Conservation (phyloP, 2,888 invertebrate species). For the Aricia artaxerxes region DNA sequence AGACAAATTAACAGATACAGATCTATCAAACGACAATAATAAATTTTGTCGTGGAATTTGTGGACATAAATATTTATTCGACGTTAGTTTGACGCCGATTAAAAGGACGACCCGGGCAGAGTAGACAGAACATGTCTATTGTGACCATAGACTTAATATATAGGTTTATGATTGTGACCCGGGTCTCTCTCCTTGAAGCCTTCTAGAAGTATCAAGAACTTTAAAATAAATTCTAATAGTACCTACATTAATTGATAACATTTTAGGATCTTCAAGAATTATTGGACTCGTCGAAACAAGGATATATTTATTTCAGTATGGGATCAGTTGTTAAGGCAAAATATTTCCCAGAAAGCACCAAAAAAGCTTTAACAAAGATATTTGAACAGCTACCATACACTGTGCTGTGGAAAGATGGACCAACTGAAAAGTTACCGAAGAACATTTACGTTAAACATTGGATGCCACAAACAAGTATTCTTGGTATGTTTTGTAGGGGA, state of each 20-base stretch:
- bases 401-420: constrained; percentile 6
- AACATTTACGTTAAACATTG: neutral
- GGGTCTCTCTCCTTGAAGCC: neutral
- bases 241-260: neutral
- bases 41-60: too few species aligned
- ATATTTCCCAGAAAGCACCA: neutral
- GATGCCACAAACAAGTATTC: constrained; percentile 16
- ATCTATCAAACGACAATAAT: too few species aligned
- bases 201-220: neutral
- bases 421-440: neutral
- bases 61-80: too few species aligned
- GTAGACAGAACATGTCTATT: too few species aligned
- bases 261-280: constrained; percentile 9
- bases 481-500: neutral
- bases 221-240: neutral
- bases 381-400: neutral
- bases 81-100: neutral
- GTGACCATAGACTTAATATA: too few species aligned
- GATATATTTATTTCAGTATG: constrained; percentile 22
- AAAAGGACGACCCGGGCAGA: too few species aligned
- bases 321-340: neutral
- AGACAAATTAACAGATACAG: too few species aligned
- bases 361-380: neutral
- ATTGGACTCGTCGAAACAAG: neutral
- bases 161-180: too few species aligned